Base-by-base conservation (phyloP, 2,888 invertebrate species). In the Helicoverpa assulta region DNA sequence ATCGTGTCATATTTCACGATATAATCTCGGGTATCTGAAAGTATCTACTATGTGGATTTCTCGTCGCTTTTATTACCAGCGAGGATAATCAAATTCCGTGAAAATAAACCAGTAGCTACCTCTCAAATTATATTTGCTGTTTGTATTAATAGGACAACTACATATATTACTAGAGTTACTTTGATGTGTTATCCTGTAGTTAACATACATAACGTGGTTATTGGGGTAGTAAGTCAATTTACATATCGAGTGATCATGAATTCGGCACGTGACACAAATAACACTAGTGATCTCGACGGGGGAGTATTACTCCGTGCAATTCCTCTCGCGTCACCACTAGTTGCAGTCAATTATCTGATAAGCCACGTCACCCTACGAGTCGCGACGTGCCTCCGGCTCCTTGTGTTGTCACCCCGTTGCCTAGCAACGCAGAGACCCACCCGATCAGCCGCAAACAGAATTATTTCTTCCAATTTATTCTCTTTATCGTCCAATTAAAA, bases 301-400 rank as follows among this genome's bases (percentile, higher is more conserved):
- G 82, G 79, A 80, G 80, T 73, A 77, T 10, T 40, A 40, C 67
- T 73, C 73, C 75, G 72, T 84, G 84, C 85, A 85, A 85, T 86
- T 86, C 85, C 85, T 84, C 78, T 81, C 86, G 78, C 82, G 89
- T 88, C 88, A 86, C 85, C 85, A 87, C 86, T 87, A 88, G 85
- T 88, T 90, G 89, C 89, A 92, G 87, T 89, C 92, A 92, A 94
- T 94, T 94, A 94, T 94, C 92, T 92, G 94, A 94, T 94, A 94
- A 93, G 91, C 83, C 79, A 86, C 85, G 81, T 82, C 87, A 84
- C 85, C 86, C 89, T 88, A 87, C 80, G 58, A 47, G 16, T 51
- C 62, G 70, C 56, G 78, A 83, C 74, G 76, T 76, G 82, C 76
- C 78, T 67, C 62, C 70, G 76, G 82, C 84, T 75, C 59, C 70